Evolutionary conservation across 2,888 invertebrate genomes (phyloP).

Genomic region (Drepanosiphum platanoidis): DNA sequence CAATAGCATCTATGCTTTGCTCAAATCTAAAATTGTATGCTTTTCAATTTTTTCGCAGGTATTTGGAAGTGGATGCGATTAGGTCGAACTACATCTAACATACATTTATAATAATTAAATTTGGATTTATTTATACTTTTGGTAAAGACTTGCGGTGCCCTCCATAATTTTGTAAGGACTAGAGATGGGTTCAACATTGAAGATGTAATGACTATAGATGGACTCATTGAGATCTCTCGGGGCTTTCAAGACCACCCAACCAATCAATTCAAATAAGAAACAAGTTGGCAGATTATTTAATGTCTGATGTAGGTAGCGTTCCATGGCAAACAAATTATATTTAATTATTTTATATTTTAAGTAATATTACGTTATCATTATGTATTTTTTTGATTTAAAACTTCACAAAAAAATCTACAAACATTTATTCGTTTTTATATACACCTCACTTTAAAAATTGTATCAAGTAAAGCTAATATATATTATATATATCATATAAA

Average conservation of each 20-base stretch:
- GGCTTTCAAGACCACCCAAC: conserved; percentile 22
- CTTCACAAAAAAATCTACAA: not conserved
- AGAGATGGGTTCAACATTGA: conserved; percentile 32
- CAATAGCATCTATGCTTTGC: no score
- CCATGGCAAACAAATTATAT: conserved; percentile 48
- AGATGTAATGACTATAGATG: conserved; percentile 38
- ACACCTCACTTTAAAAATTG: not conserved
- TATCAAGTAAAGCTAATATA: conserved; percentile 3
- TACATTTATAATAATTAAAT: conserved; percentile 24
- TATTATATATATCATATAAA: conserved; percentile 21
- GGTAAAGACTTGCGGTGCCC: conserved; percentile 34
- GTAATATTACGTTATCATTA: conserved; percentile 38
- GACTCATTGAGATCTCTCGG: conserved; percentile 15
- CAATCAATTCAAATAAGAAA: conserved; percentile 45
- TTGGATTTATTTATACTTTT: conserved; percentile 37
- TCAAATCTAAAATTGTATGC: no score
- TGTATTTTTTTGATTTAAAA: conserved; percentile 3
- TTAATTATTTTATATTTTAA: no score
- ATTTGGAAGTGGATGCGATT: conserved; percentile 22
- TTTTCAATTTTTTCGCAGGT: not conserved
- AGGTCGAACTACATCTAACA: conserved; percentile 4
- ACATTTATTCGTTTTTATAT: not conserved
- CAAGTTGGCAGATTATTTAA: conserved; percentile 30
- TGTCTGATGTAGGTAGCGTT: conserved; percentile 30
- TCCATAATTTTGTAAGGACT: conserved; percentile 32